These are phyloP conservation scores for Aeoliscus strigatus DNA, from an alignment of 2,797 vertebrate species.

Conservation along the genomic window DNA sequence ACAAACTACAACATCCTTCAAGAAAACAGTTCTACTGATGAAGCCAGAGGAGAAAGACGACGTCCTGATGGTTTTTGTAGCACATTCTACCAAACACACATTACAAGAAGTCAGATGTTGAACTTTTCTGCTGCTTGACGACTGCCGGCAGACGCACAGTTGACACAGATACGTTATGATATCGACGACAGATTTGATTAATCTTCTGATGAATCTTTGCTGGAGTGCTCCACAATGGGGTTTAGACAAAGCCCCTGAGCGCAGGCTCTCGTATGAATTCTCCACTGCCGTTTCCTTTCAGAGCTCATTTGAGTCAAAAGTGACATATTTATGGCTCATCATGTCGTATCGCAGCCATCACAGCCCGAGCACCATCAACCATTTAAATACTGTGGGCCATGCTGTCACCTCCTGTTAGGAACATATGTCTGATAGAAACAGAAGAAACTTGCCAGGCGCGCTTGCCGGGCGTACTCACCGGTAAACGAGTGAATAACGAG, in stretches of 20 bases:
- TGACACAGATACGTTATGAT: constrained; percentile 65
- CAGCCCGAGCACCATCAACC: constrained; percentile 68
- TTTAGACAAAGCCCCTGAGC: constrained; percentile 54
- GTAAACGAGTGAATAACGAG: too few species aligned
- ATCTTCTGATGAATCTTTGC: constrained; percentile 56
- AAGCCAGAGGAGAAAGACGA: constrained; percentile 20
- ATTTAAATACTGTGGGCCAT: constrained; percentile 75
- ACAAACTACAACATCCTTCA: constrained; percentile 31
- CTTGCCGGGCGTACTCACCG: too few species aligned
- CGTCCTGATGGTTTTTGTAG: neutral
- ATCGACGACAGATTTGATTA: constrained; percentile 70
- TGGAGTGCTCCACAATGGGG: constrained; percentile 47
- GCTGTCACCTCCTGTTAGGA: constrained; percentile 68
- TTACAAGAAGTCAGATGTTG: constrained; percentile 24
- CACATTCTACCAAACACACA: neutral
- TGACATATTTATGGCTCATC: constrained; percentile 75
- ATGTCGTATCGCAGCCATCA: constrained; percentile 70
- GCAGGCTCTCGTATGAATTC: constrained; percentile 55
- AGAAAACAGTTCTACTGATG: constrained; percentile 19
- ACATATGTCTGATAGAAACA: constrained; percentile 63
- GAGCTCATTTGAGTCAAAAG: constrained; percentile 69
- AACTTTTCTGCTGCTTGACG: constrained; percentile 16
- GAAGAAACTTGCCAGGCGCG: too few species aligned
- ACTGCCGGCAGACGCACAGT: constrained; percentile 19
- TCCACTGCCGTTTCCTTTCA: constrained; percentile 61